Percentiles rank a stretch among this genome's conserved stretches.
These are phyloP conservation scores for Tachycineta bicolor DNA, from an alignment of 2,113 vertebrate genomes.

Conservation along the genomic window DNA sequence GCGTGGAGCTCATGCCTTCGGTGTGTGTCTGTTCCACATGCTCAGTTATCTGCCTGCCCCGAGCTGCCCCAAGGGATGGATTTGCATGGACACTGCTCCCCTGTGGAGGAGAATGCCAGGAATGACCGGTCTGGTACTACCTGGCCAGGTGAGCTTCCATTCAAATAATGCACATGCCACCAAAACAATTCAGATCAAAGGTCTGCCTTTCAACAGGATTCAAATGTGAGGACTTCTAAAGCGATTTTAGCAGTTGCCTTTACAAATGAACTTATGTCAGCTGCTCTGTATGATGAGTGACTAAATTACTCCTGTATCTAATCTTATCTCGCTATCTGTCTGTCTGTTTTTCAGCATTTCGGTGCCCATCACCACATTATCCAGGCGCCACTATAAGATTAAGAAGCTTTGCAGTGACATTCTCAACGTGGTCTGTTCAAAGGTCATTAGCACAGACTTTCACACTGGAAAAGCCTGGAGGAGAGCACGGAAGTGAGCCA, in stretches of 20 bases:
- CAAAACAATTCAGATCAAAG: constrained; percentile 64
- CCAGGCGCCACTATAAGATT: constrained; percentile 57
- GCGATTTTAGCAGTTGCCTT: constrained; percentile 58
- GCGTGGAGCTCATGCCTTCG: constrained; percentile 2
- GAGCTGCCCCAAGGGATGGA: not conserved
- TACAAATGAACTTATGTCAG: constrained; percentile 63
- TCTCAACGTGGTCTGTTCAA: constrained; percentile 5
- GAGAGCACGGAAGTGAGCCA: accelerated
- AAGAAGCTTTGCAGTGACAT: constrained; percentile 47
- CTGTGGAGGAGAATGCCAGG: constrained; percentile 30
- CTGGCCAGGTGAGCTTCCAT: constrained; percentile 61
- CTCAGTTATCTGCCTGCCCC: constrained; percentile 60
- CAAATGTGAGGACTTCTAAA: constrained; percentile 49
- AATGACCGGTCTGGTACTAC: constrained; percentile 46
- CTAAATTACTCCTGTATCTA: constrained; percentile 46
- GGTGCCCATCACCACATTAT: constrained; percentile 54
- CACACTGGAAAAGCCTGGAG: not conserved
- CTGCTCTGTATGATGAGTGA: constrained; percentile 56
- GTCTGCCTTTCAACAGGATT: constrained; percentile 41
- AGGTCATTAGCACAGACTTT: constrained; percentile 12
- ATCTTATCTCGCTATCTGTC: constrained; percentile 62
- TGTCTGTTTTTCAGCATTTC: constrained; percentile 64
- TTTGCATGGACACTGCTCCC: constrained; percentile 53
- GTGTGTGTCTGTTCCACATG: constrained; percentile 25
- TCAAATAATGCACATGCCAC: constrained; percentile 59